These are phyloP conservation scores for Pantelozetes paolii DNA, from an alignment of 2,888 invertebrate species.

Conservation along the genomic window DNA sequence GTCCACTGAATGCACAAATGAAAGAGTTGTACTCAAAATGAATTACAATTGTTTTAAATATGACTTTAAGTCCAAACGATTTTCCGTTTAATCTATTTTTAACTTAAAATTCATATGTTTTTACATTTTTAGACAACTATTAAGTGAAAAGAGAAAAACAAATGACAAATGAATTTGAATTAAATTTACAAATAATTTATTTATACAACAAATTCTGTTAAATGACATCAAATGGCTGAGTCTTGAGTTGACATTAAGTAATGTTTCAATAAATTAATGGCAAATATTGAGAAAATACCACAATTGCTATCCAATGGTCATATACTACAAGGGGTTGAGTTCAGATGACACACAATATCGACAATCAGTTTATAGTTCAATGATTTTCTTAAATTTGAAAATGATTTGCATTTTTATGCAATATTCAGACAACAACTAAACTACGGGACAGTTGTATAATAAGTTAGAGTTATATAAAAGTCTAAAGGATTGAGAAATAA, in stretches of 20 bases:
- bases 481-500: conserved; percentile 2
- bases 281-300: background rate
- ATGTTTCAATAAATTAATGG: conserved; percentile 16
- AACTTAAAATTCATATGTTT: background rate
- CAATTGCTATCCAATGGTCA: background rate
- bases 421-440: conserved; percentile 14
- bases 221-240: conserved; percentile 28
- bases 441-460: conserved; percentile 5
- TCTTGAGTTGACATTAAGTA: background rate
- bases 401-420: conserved; percentile 17
- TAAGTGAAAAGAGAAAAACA: background rate
- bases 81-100: background rate
- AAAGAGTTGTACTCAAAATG: background rate
- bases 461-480: conserved; percentile 27
- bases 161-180: background rate
- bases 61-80: background rate
- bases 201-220: background rate
- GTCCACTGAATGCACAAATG: too few relatives aligned
- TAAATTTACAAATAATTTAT: background rate
- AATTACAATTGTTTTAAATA: too few relatives aligned
- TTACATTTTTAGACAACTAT: background rate
- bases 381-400: conserved; percentile 8
- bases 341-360: background rate
- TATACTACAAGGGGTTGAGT: background rate
- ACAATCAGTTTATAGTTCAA: conserved; percentile 19